Evolutionary conservation across 2,888 invertebrate species (phyloP).

Genomic region (Trichogramma evanescens): DNA sequence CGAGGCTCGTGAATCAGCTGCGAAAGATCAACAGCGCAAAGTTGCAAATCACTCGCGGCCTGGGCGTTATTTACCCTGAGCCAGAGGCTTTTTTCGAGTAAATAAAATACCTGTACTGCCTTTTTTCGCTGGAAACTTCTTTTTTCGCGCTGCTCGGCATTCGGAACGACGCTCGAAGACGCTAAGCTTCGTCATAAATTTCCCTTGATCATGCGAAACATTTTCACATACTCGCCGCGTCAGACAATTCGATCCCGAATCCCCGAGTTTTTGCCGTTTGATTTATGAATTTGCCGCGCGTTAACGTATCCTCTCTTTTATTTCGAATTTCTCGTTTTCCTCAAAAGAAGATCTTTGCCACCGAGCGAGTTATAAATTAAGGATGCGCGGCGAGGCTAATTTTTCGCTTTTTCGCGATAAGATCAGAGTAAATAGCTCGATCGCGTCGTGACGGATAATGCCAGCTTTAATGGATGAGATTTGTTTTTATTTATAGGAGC

Average conservation of each 20-base stretch:
- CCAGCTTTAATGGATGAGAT: slow-evolving; percentile 13
- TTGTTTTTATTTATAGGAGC: slow-evolving; percentile 19
- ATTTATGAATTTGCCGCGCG: slow-evolving; percentile 17
- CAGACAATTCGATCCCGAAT: background rate
- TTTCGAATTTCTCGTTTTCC: background rate
- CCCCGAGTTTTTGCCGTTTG: slow-evolving; percentile 7
- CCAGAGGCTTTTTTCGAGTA: too few species aligned
- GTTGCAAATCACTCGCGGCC: slow-evolving; percentile 44
- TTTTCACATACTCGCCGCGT: background rate
- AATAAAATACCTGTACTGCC: background rate
- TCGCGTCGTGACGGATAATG: slow-evolving; percentile 1
- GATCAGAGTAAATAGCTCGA: too few species aligned
- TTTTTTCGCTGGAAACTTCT: background rate
- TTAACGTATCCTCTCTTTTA: background rate
- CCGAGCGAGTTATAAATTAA: too few species aligned
- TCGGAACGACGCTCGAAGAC: background rate
- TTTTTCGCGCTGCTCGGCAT: background rate
- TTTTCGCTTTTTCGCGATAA: too few species aligned
- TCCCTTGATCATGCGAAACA: background rate
- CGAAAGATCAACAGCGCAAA: slow-evolving; percentile 28
- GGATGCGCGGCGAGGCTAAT: too few species aligned
- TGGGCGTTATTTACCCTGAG: too few species aligned
- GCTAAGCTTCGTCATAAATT: background rate
- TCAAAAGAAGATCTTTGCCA: too few species aligned
- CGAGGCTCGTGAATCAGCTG: slow-evolving; percentile 32